phyloP scores from a whole-genome alignment of 2,113 vertebrate genomes.

The Ginglymostoma cirratum region DNA sequence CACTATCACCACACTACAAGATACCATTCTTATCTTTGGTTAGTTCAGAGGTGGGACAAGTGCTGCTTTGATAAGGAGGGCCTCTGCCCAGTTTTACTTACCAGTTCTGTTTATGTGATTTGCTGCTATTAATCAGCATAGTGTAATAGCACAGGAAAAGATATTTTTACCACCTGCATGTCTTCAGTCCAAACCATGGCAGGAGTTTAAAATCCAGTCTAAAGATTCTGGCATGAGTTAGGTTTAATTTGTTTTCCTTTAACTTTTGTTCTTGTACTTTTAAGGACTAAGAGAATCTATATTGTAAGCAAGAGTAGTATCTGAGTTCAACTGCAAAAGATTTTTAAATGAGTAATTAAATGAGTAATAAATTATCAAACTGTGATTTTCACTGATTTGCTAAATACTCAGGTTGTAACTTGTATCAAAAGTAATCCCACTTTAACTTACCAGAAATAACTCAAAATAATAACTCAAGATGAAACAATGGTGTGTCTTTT shows the following conservation, averaged over 20 bases:
- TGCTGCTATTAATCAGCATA: background rate
- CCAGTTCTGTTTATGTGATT: background rate
- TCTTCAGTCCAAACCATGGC: background rate
- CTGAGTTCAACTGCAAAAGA: background rate
- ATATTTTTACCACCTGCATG: background rate
- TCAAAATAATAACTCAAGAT: background rate
- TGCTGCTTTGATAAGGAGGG: too few relatives aligned
- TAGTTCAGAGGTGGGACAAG: background rate
- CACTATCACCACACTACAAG: too few relatives aligned
- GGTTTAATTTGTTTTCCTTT: background rate
- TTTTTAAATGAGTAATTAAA: background rate
- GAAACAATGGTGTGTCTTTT: background rate
- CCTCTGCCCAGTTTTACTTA: too few relatives aligned
- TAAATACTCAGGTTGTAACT: background rate
- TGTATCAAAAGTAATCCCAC: background rate
- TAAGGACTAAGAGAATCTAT: background rate
- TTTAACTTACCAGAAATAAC: background rate
- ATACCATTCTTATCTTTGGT: background rate
- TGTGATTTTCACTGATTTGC: background rate
- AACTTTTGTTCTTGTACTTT: background rate
- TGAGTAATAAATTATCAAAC: background rate
- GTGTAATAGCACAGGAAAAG: too few relatives aligned
- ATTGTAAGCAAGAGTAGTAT: background rate
- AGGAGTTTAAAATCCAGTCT: background rate
- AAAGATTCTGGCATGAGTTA: background rate